These are phyloP conservation scores for Cladopsammia gracilis DNA, from an alignment of 64 coral and sea anemone genomes.

Conservation along the genomic window DNA sequence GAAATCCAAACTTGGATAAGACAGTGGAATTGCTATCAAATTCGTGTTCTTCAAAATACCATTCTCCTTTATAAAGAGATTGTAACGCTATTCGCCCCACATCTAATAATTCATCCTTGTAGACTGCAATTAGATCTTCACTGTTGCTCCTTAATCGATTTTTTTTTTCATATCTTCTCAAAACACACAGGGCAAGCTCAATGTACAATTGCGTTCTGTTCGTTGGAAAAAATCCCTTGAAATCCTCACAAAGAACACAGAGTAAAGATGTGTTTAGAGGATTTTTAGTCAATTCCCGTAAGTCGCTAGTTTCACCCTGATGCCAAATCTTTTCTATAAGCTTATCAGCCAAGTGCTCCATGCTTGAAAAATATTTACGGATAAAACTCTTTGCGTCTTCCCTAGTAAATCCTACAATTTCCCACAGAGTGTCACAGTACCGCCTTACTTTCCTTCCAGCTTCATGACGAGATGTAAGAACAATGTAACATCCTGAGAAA, in stretches of 20 bases:
- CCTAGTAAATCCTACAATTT: too few species aligned
- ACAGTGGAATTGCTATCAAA: too few species aligned
- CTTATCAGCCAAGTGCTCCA: not conserved
- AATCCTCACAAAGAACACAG: conserved; percentile 33
- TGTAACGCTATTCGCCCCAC: too few species aligned
- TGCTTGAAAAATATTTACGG: not conserved
- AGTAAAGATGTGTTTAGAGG: conserved; percentile 14
- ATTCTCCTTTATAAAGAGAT: too few species aligned
- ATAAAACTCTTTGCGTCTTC: not conserved
- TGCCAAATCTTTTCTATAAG: not conserved
- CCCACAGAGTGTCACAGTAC: too few species aligned
- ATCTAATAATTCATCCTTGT: too few species aligned
- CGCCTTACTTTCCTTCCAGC: too few species aligned
- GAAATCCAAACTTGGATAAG: too few species aligned
- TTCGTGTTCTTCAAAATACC: too few species aligned
- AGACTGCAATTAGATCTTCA: not conserved
- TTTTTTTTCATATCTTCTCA: conserved; percentile 22
- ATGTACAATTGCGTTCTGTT: conserved; percentile 13
- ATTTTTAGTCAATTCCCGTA: conserved; percentile 1
- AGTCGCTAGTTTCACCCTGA: not conserved
- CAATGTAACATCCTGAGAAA: not conserved
- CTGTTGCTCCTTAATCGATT: not conserved
- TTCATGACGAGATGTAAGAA: too few species aligned
- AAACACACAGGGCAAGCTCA: not conserved
- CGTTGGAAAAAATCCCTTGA: not conserved